A percentile compares a stretch with the other conserved stretches of the same genome.
phyloP scores from a whole-genome alignment of 2,113 vertebrate genomes.

The Benitochromis conjunctus region DNA sequence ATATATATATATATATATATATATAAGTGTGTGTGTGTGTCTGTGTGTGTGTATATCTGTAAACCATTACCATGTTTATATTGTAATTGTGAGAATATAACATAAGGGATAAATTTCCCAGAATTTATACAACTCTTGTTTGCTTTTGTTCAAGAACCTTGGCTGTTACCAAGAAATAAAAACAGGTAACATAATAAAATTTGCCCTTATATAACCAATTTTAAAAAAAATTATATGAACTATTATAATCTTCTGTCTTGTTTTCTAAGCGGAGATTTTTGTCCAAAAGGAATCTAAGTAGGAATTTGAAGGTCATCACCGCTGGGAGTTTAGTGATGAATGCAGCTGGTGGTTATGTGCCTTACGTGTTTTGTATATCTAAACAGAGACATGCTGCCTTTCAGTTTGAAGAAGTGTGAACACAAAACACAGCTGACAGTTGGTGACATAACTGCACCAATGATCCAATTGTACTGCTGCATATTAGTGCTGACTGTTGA shows the following conservation, averaged over 20 bases:
- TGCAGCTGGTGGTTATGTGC: background rate
- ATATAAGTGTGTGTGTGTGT: too few species aligned
- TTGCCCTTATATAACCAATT: background rate
- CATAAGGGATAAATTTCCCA: background rate
- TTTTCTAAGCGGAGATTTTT: background rate
- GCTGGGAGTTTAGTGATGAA: background rate
- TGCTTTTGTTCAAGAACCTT: background rate
- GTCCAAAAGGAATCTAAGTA: background rate
- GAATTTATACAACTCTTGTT: background rate
- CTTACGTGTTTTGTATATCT: background rate
- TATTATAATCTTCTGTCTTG: background rate
- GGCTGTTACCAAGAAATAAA: background rate
- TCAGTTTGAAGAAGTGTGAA: background rate
- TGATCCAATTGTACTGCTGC: slow-evolving; percentile 38
- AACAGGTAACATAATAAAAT: background rate
- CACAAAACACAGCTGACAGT: slow-evolving; percentile 32
- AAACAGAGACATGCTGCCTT: background rate
- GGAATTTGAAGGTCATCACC: background rate
- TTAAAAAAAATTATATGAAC: background rate
- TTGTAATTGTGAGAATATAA: background rate
- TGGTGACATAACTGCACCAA: slow-evolving; percentile 39
- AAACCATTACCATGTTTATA: background rate
- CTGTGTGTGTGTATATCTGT: too few species aligned
- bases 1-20: too few species aligned
- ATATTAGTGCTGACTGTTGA: slow-evolving; percentile 46